Percentiles rank a stretch among this genome's conserved stretches.
Evolutionary conservation across 2,113 vertebrate species (phyloP).

Genomic region (Xenopus tropicalis): UCB_Xtro_10.0 CM004447.2:67822001-67822500

Average conservation of each 20-base stretch:
- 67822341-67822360: constrained; percentile 2
- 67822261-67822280: constrained; percentile 19
- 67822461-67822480: background rate
- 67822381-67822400: background rate
- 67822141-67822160: constrained; percentile 29
- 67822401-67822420: background rate
- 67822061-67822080: constrained; percentile 29
- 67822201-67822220: constrained; percentile 23
- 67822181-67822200: constrained; percentile 21
- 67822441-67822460: background rate
- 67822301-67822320: background rate
- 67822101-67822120: constrained; percentile 42
- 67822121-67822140: constrained; percentile 25
- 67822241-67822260: constrained; percentile 14
- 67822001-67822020: constrained; percentile 30
- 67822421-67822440: constrained; percentile 10
- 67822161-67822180: constrained; percentile 36
- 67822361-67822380: background rate
- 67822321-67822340: background rate
- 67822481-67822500: background rate
- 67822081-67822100: constrained; percentile 40
- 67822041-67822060: constrained; percentile 5
- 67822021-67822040: constrained; percentile 34
- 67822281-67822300: background rate
- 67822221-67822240: constrained; percentile 29